A percentile compares a stretch with the other conserved stretches of the same genome.
These are phyloP conservation scores for Piaya cayana DNA, from an alignment of 2,113 vertebrate species.

Conservation along the genomic window DNA sequence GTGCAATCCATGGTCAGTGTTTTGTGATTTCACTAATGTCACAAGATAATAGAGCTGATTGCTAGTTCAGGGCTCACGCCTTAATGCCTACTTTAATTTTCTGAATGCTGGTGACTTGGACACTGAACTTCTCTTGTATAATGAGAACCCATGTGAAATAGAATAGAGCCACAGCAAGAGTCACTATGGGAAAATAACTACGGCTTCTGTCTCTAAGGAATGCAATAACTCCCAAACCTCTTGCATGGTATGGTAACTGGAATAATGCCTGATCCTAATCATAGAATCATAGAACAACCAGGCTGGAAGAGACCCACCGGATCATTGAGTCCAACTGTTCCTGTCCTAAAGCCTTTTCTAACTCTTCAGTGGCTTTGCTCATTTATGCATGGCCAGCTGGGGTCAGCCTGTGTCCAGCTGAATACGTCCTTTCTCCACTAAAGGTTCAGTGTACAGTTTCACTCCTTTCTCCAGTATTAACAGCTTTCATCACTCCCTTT, in stretches of 20 bases:
- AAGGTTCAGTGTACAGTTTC: neutral
- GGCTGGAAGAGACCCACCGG: no score
- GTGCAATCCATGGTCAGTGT: neutral
- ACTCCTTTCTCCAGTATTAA: neutral
- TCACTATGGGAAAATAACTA: neutral
- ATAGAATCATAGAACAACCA: no score
- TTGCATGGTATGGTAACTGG: fast-evolving
- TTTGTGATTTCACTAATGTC: neutral
- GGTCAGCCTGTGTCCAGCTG: conserved; percentile 3
- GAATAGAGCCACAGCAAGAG: neutral
- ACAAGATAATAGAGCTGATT: neutral
- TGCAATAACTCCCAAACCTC: neutral
- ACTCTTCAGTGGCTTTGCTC: neutral
- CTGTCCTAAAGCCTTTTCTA: neutral
- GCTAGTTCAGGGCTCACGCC: neutral
- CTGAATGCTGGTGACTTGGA: neutral
- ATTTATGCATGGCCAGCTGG: neutral
- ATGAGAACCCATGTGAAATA: neutral
- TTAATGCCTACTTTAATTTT: neutral
- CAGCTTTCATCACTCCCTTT: conserved; percentile 36
- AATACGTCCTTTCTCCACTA: neutral
- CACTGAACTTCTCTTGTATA: neutral
- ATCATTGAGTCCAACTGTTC: no score
- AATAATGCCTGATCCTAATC: no score
- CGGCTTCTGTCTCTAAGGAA: neutral